Base-by-base conservation (phyloP, 2,888 invertebrate genomes). In the Girardia tigrina region DNA sequence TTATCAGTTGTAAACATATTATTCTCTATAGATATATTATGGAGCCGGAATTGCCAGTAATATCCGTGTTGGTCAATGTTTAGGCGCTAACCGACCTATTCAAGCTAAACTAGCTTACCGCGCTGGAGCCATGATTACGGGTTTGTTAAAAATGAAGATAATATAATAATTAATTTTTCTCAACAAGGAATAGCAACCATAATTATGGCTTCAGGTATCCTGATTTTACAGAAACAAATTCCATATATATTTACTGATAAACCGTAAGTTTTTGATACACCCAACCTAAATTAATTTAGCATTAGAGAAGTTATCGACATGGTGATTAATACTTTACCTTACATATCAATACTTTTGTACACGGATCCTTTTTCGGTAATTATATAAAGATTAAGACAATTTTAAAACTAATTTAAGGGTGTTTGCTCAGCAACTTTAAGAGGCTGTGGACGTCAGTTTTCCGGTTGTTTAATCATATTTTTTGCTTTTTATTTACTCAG, bases 1-100 rank as follows among this genome's bases (percentile, higher is more conserved):
- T n/a, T n/a, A n/a, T n/a, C n/a, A n/a, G n/a, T n/a, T n/a, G n/a
- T n/a, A n/a, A n/a, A n/a, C n/a, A n/a, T n/a, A n/a, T n/a, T n/a
- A n/a, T n/a, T n/a, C n/a, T n/a, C 4, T 56, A 20, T 56, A 56
- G 56, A 16, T 16, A n/a, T 56, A 56, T n/a, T 56, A 56, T 16
- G 56, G 56, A 56, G 56, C 56, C 23, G 56, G 56, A 56, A 56
- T 56, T 20, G 56, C 56, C n/a, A 56, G 56, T 56, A 56, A 56
- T 56, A 56, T 56, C 56, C 56, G 56, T 2, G 56, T 56, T 8
- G 56, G 56, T 8, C 56, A 56, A n/a, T 56, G 56, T 56, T 56
- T 56, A 16, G 56, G 56, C 4, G 56, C 56, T 20, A 56, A 56
- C n/a, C 56, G 56, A 20, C 56, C 56, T 2, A 56, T 6, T 56